phyloP scores from a whole-genome alignment of 2,888 invertebrate species.

The Drosophila affinis region DNA sequence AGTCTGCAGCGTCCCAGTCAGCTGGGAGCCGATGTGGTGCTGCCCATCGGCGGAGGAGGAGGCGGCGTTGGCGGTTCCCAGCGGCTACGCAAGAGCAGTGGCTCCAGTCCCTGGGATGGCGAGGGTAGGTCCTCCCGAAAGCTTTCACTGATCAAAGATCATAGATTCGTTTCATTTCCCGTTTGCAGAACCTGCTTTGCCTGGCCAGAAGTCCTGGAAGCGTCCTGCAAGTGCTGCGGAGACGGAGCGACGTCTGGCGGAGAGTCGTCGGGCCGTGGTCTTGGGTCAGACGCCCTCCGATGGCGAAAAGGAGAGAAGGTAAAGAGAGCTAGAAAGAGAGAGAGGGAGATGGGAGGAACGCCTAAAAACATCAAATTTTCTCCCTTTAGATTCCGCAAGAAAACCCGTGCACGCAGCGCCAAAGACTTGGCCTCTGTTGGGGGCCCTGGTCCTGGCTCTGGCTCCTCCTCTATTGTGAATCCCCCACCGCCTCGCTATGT shows the following conservation, averaged over 20 bases:
- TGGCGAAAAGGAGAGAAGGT: conserved; percentile 86
- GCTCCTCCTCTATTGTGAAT: not conserved
- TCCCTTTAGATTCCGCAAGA: conserved; percentile 82
- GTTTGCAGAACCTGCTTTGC: conserved; percentile 68
- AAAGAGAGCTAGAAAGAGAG: conserved; percentile 40
- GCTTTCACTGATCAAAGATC: not conserved
- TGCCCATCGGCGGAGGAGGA: conserved; percentile 17
- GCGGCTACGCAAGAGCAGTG: conserved; percentile 83
- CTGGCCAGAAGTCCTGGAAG: conserved; percentile 84
- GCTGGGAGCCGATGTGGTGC: conserved; percentile 60
- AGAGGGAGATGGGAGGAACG: no score
- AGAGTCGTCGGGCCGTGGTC: conserved; percentile 76
- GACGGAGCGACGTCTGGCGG: conserved; percentile 84
- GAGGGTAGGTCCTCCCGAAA: conserved; percentile 75
- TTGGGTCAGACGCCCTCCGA: conserved; percentile 84
- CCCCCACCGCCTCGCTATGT: conserved; percentile 24
- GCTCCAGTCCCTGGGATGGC: conserved; percentile 86
- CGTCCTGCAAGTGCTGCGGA: conserved; percentile 86
- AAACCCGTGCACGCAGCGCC: conserved; percentile 84
- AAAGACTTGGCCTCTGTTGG: conserved; percentile 59
- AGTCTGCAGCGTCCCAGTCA: conserved; percentile 82
- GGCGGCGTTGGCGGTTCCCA: conserved; percentile 32
- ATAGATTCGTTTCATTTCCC: not conserved
- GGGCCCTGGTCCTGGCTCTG: conserved; percentile 38
- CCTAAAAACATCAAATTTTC: not conserved